Evolutionary conservation across 2,888 invertebrate species (phyloP).

Genomic region (Brachynemurus nebulosus): DNA sequence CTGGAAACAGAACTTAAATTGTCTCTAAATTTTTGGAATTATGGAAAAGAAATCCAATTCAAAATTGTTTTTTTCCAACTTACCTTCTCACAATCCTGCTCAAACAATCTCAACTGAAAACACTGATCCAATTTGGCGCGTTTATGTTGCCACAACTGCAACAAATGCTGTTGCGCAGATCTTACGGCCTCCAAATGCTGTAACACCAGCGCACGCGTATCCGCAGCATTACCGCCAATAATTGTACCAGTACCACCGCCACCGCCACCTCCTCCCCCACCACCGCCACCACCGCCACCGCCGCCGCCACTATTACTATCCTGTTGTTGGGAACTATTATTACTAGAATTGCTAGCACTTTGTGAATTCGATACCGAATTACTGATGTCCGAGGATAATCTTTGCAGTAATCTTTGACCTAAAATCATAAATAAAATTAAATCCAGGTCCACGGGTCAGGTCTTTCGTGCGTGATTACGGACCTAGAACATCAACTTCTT

Average conservation of each 20-base stretch:
- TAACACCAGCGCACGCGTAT: conserved; percentile 53
- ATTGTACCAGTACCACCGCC: conserved; percentile 63
- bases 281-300: conserved; percentile 49
- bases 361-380: background rate
- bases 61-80: conserved; percentile 19
- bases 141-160: conserved; percentile 90
- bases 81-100: conserved; percentile 94
- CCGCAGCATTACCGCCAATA: conserved; percentile 43
- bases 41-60: too few relatives aligned
- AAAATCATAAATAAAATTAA: conserved; percentile 14
- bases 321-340: conserved; percentile 12
- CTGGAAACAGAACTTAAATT: too few relatives aligned
- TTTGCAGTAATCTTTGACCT: conserved; percentile 59
- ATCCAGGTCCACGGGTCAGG: too few relatives aligned
- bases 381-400: conserved; percentile 27
- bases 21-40: too few relatives aligned
- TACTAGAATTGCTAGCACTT: conserved; percentile 8
- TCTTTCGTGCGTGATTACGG: too few relatives aligned
- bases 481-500: conserved; percentile 84
- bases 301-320: conserved; percentile 38
- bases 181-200: conserved; percentile 78
- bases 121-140: conserved; percentile 91
- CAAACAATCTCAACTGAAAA: conserved; percentile 87
- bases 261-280: conserved; percentile 44
- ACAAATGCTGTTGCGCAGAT: conserved; percentile 78